Conservation (phyloP, 2,888 invertebrate species). For the Tenthredo livida region DNA sequence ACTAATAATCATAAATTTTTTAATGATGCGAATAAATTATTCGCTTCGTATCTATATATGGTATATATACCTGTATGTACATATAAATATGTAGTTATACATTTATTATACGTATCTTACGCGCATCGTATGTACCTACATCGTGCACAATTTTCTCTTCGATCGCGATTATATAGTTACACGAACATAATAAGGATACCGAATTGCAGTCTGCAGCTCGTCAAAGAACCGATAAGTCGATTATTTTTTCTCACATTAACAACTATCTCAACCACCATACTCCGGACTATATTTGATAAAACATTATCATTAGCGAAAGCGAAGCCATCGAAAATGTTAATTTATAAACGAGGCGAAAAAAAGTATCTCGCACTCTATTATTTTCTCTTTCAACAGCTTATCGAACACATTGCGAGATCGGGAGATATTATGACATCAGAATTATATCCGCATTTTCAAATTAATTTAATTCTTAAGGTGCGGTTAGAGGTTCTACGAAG, state of each 20-base stretch:
- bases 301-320: not conserved
- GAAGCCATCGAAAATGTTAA: not conserved
- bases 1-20: constrained; percentile 28
- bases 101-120: not conserved
- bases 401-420: not conserved
- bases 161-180: not conserved
- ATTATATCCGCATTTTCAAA: not conserved
- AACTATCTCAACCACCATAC: not conserved
- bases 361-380: not conserved
- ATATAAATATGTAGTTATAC: not conserved
- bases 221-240: not conserved
- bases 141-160: constrained; percentile 5
- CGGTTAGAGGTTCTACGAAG: not conserved
- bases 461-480: not conserved
- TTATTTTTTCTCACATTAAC: constrained; percentile 17
- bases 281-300: not conserved
- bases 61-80: not conserved
- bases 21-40: constrained; percentile 26
- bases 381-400: not conserved
- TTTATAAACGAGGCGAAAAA: not conserved
- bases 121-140: not conserved
- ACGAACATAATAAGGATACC: not conserved
- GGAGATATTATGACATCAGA: not conserved
- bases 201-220: not conserved
- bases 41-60: not conserved